Evolutionary conservation across 1,140 invertebrate species (phyloP), one percentile per base, ranked within the genome.

Genomic region (Neodiprion virginianus): DNA sequence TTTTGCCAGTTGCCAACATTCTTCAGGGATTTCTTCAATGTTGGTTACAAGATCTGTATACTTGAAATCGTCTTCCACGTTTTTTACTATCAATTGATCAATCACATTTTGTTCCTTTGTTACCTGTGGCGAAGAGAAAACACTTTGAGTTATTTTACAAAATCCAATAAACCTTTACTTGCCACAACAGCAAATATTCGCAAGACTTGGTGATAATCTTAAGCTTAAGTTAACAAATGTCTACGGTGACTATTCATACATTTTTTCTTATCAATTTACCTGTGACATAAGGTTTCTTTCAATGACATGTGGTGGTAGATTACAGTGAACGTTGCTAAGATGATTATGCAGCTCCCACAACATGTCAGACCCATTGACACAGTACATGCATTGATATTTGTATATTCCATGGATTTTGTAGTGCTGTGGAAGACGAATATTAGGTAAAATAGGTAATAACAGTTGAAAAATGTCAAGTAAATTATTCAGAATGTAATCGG

Each of bases 351-450:
- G 80, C 17, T 90, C 88, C 12, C 79, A 77, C 5, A 84, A 74
- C 8, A 77, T 81, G n/a, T 88, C 82, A 4, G 85, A 76, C 8
- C 90, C 90, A 78, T 83, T 82, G 10, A 85, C 49, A 74, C 90
- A 91, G 75, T 90, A 90, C 2, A 88, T 79, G 70, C 90, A 91
- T 69, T 91, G 90, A 67, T 85, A 90, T 47, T 88, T 89, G 48
- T 85, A 85, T 75, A 88, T 85, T 10, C 84, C 84, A 68, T 91
- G 90, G 7, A 74, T 48, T 28, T 86, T 88, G 74, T 90, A 90
- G 74, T 89, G 88, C 83, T 87, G 67, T 14, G 76, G 78, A 74
- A 71, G 5, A 78, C 11, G 67, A 53, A 74, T 50, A 61, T 14
- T 17, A 17, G 53, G n/a, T 61, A 61, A 61, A 40, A 40, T 40